Percentiles rank a stretch among this genome's conserved stretches.
Conservation (phyloP, 2,113 vertebrate genomes). For the Odocoileus virginianus region DNA sequence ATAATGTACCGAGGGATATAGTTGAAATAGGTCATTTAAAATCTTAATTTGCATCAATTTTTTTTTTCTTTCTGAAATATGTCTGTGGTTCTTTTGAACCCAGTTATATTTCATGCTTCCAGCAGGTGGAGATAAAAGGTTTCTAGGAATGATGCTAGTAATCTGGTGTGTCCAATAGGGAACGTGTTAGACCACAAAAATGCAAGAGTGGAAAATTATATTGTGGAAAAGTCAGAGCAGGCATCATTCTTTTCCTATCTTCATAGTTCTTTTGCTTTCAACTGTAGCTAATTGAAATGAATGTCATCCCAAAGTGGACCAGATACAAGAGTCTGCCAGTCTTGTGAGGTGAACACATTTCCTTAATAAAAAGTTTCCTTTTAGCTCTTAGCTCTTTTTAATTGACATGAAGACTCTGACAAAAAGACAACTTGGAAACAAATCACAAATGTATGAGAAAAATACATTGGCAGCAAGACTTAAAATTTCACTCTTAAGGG, state of each 20-base stretch:
- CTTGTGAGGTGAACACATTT: neutral
- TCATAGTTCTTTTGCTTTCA: neutral
- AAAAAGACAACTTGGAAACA: neutral
- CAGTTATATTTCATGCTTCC: slow-evolving; percentile 36
- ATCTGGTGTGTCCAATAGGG: neutral
- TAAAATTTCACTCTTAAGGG: neutral
- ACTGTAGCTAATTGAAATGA: neutral
- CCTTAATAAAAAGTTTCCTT: neutral
- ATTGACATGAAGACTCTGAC: neutral
- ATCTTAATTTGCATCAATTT: neutral
- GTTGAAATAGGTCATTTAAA: neutral
- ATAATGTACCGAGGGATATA: neutral
- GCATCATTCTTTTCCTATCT: neutral
- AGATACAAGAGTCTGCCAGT: neutral
- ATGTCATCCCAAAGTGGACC: neutral
- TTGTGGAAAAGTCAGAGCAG: neutral
- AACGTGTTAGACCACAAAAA: neutral
- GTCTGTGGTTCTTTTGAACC: neutral
- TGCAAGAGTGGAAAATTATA: neutral
- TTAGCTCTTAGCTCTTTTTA: neutral
- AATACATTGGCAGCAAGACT: neutral
- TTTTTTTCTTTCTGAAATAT: slow-evolving; percentile 28
- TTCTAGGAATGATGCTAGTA: neutral
- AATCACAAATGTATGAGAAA: neutral
- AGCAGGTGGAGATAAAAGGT: slow-evolving; percentile 63